Evolutionary conservation across 2,113 vertebrate species (phyloP).

Genomic region (Crotophaga sulcirostris): DNA sequence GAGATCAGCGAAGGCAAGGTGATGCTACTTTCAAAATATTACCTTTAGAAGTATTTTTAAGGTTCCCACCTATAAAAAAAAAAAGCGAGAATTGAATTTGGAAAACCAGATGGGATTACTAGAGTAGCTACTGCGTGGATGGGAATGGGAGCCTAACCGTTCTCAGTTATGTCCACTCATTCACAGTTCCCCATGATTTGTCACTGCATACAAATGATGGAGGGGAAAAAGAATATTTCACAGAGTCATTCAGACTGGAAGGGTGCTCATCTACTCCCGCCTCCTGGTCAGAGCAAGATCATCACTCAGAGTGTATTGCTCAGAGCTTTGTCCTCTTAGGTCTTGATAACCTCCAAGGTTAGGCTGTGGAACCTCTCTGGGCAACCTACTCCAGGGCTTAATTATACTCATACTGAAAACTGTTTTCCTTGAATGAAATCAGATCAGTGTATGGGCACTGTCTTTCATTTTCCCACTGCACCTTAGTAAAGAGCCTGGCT

Average conservation of each 20-base stretch:
- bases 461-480: not conserved
- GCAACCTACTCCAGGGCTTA: not conserved
- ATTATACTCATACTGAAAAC: not conserved
- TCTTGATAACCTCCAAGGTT: not conserved
- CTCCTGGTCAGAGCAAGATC: not conserved
- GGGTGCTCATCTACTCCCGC: not conserved
- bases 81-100: not conserved
- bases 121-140: not conserved
- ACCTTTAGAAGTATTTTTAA: not conserved
- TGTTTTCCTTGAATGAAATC: not conserved
- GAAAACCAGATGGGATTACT: not conserved
- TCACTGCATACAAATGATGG: not conserved
- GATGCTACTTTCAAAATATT: not conserved
- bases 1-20: not conserved
- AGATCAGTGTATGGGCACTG: not conserved
- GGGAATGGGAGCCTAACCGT: not conserved
- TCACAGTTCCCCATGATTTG: not conserved
- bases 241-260: not conserved
- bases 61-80: not conserved
- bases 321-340: not conserved
- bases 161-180: not conserved
- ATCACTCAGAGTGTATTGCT: not conserved
- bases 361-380: not conserved
- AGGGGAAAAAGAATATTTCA: not conserved
- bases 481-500: not conserved